Conservation (phyloP, 2,113 vertebrate species). For the Boleophthalmus pectinirostris region DNA sequence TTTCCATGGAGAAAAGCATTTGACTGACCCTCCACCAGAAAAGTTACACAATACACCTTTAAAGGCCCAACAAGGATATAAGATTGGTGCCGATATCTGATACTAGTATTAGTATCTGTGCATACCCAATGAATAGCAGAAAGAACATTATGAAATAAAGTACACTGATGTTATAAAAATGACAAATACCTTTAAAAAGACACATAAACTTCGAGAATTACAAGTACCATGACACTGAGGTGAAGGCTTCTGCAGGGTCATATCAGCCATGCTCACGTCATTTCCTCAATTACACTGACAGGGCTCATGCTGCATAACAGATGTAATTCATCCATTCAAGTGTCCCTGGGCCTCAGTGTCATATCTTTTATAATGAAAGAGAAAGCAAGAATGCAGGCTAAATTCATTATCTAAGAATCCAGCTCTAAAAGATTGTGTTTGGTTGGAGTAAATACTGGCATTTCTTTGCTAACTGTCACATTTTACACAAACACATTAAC, state of each 20-base stretch:
- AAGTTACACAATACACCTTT: no score
- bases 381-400: background rate
- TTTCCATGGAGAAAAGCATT: no score
- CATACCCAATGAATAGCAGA: no score
- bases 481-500: background rate
- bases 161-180: no score
- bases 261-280: background rate
- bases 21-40: no score
- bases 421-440: slow-evolving; percentile 5
- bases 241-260: background rate
- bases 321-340: background rate
- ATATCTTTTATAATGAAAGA: slow-evolving; percentile 1
- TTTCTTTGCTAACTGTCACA: background rate
- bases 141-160: no score
- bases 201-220: background rate
- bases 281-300: background rate
- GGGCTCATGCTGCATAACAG: background rate
- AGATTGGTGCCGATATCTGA: no score
- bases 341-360: background rate
- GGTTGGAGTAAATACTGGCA: background rate
- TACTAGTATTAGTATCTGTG: no score
- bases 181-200: no score
- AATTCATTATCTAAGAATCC: background rate
- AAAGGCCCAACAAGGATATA: no score
- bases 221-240: background rate